Percentiles rank a stretch among this genome's conserved stretches.
Conservation (phyloP, 2,113 vertebrate species). For the Menura novaehollandiae region DNA sequence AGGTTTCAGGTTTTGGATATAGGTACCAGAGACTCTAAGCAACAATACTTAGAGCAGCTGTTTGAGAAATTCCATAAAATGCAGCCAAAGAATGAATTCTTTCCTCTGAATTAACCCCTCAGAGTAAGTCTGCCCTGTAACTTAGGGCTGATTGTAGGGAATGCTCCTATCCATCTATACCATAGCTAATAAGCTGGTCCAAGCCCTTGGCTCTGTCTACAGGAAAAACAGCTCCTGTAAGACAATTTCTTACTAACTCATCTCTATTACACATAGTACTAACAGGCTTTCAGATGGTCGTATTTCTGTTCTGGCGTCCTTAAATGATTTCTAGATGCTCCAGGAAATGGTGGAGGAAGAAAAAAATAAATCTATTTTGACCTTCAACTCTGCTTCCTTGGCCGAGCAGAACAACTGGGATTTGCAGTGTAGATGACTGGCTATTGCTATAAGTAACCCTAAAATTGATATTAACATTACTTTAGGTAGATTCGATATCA, state of each 20-base stretch:
- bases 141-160: neutral
- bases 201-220: neutral
- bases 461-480: neutral
- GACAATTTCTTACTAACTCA: neutral
- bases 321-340: neutral
- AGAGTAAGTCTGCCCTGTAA: neutral
- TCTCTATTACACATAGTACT: neutral
- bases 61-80: neutral
- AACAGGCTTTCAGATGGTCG: neutral
- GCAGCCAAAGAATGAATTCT: neutral
- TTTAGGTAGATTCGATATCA: neutral
- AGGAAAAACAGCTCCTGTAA: neutral
- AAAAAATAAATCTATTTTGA: neutral
- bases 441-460: neutral
- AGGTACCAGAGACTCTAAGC: neutral
- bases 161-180: neutral
- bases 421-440: neutral
- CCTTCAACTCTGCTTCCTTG: neutral
- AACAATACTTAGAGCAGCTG: neutral
- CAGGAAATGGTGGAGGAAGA: neutral
- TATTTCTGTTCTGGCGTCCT: neutral
- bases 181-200: neutral
- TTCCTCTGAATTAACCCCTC: neutral
- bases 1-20: neutral
- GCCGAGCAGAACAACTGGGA: neutral